phyloP scores from a whole-genome alignment of 2,113 vertebrate genomes.

The Channa argus region DNA sequence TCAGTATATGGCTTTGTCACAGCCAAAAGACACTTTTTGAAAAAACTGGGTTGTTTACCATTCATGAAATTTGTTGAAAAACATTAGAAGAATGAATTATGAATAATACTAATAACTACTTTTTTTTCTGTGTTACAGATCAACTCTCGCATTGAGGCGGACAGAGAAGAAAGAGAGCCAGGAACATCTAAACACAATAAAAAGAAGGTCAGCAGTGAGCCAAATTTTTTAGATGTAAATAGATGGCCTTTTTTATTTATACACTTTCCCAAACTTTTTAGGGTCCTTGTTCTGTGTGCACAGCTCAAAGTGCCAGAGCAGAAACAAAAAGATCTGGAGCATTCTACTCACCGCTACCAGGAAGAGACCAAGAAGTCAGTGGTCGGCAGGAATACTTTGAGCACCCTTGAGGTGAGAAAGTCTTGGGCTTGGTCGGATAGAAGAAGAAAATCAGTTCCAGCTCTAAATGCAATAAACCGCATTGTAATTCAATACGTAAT shows the following conservation, averaged over 20 bases:
- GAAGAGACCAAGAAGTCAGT: conserved; percentile 67
- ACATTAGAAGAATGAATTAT: neutral
- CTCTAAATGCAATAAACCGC: neutral
- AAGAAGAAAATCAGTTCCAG: no score
- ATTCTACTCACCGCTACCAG: conserved; percentile 49
- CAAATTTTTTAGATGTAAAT: neutral
- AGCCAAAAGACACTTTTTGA: no score
- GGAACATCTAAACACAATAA: conserved; percentile 80
- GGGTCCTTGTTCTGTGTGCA: conserved; percentile 77
- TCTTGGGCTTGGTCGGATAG: no score
- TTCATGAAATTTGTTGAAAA: no score
- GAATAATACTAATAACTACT: neutral
- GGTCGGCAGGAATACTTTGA: conserved; percentile 57
- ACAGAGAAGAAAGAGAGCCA: conserved; percentile 74
- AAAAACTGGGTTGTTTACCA: no score
- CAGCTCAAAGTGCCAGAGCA: conserved; percentile 74
- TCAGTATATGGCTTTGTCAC: no score
- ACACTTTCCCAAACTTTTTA: conserved; percentile 35
- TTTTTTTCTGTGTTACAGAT: conserved; percentile 56
- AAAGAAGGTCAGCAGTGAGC: conserved; percentile 67
- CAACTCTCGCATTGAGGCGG: conserved; percentile 64
- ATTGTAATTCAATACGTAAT: neutral
- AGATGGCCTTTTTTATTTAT: neutral
- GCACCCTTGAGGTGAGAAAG: conserved; percentile 67
- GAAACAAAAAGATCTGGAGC: conserved; percentile 45